Percentiles rank a stretch among this genome's conserved stretches.
These are phyloP conservation scores for Thripadectes ignobilis DNA, from an alignment of 2,797 vertebrate genomes.

Conservation along the genomic window DNA sequence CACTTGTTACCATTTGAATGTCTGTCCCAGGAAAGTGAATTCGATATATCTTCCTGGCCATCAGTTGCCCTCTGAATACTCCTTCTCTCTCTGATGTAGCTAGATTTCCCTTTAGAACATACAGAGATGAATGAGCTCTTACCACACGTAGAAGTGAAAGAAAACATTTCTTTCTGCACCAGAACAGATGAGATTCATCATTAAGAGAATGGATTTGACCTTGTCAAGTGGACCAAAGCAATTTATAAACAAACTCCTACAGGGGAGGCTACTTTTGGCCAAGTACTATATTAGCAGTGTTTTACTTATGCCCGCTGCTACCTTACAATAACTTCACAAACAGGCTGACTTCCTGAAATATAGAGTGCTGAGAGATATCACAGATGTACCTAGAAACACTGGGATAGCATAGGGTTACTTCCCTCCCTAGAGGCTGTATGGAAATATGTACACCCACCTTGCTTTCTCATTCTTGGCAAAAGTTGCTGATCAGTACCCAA, in stretches of 20 bases:
- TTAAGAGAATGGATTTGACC: slow-evolving; percentile 97
- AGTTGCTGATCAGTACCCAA: neutral
- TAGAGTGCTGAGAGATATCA: slow-evolving; percentile 60
- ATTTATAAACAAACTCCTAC: slow-evolving; percentile 90
- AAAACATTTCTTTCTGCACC: slow-evolving; percentile 85
- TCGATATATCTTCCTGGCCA: slow-evolving; percentile 86
- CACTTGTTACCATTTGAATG: slow-evolving; percentile 84
- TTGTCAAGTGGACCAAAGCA: slow-evolving; percentile 90
- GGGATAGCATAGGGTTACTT: slow-evolving; percentile 35
- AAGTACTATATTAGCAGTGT: slow-evolving; percentile 66
- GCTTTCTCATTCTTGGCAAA: neutral
- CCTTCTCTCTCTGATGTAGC: slow-evolving; percentile 83
- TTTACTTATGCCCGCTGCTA: slow-evolving; percentile 68
- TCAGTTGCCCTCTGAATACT: slow-evolving; percentile 83
- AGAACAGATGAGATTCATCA: slow-evolving; percentile 95
- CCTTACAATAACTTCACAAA: slow-evolving; percentile 71
- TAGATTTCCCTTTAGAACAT: slow-evolving; percentile 78
- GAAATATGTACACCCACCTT: slow-evolving; percentile 6
- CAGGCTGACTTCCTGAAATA: slow-evolving; percentile 66
- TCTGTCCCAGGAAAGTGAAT: slow-evolving; percentile 83
- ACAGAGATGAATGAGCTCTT: slow-evolving; percentile 86
- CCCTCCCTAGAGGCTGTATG: slow-evolving; percentile 8
- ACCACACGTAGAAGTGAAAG: slow-evolving; percentile 85
- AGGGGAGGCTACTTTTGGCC: slow-evolving; percentile 74
- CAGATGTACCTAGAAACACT: slow-evolving; percentile 40